Base-by-base conservation (phyloP, 2,888 invertebrate genomes). In the Conchocele bisecta region DNA sequence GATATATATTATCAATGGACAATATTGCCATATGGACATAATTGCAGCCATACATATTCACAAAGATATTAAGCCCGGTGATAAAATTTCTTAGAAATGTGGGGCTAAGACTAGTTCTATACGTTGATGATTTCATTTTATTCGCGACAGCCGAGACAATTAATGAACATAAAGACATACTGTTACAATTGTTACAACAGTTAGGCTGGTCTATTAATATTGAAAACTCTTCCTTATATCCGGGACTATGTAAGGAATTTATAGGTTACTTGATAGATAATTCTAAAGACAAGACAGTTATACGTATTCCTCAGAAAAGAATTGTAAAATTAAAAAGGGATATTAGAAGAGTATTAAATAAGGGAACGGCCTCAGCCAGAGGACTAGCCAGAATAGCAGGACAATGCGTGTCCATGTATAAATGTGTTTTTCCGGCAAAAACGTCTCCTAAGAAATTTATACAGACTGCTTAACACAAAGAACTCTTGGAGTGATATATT, bases 341-440 rank as follows among this genome's bases (percentile, higher is more conserved):
- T 26, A 61, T 61, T n/a, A 22, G 28, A 17, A 50, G 41, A 39
- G 48, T 35, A 28, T 35, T 61, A 13, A 39, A 42, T 54, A 24
- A 33, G 22, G 54, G 37, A 15, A 22, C 9, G 13, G 28, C n/a
- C n/a, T n/a, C n/a, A n/a, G n/a, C n/a, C n/a, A n/a, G n/a, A n/a
- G n/a, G n/a, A n/a, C n/a, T n/a, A n/a, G n/a, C n/a, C n/a, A n/a
- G n/a, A n/a, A n/a, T n/a, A n/a, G n/a, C n/a, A n/a, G n/a, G n/a
- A n/a, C n/a, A n/a, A n/a, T n/a, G n/a, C n/a, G n/a, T n/a, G n/a
- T n/a, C n/a, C n/a, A n/a, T n/a, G n/a, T n/a, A n/a, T n/a, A n/a
- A n/a, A n/a, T n/a, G n/a, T n/a, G n/a, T n/a, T n/a, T 54, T 54
- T 15, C 65, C 65, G n/a, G 56, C 31, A 39, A 65, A 65, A 33